These are phyloP conservation scores for Melanaphis sacchari DNA, from an alignment of 1,140 invertebrate species.

Conservation along the genomic window DNA sequence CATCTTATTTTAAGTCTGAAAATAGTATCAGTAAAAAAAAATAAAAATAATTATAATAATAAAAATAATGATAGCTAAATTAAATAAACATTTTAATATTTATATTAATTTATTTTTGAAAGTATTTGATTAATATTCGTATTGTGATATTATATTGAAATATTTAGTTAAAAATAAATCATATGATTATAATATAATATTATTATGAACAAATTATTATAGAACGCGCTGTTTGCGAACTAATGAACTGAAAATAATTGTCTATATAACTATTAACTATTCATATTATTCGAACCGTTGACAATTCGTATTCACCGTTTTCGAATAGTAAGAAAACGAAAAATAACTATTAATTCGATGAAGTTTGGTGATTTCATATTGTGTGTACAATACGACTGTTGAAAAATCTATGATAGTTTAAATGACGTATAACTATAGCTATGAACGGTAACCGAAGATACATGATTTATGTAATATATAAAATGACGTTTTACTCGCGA, in stretches of 20 bases:
- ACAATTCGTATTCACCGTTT: neutral
- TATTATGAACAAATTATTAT: neutral
- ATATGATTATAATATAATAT: no score
- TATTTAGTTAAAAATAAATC: neutral
- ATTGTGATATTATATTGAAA: neutral
- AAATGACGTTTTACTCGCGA: neutral
- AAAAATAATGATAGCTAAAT: no score
- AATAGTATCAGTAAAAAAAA: neutral
- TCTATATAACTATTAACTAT: neutral
- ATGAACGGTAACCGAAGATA: no score
- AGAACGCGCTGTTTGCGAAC: neutral
- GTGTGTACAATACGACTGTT: no score
- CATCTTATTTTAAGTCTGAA: neutral
- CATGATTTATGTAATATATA: no score
- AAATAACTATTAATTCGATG: neutral
- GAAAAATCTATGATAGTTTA: no score
- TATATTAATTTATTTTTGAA: neutral
- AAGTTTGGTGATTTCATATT: no score
- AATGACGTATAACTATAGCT: no score
- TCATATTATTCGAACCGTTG: neutral
- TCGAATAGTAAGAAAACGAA: neutral
- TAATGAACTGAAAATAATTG: neutral
- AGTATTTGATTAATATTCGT: neutral
- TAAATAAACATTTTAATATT: neutral
- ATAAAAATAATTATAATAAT: neutral